phyloP scores from a whole-genome alignment of 2,797 vertebrate genomes.

The Aulostomus chinensis region DNA sequence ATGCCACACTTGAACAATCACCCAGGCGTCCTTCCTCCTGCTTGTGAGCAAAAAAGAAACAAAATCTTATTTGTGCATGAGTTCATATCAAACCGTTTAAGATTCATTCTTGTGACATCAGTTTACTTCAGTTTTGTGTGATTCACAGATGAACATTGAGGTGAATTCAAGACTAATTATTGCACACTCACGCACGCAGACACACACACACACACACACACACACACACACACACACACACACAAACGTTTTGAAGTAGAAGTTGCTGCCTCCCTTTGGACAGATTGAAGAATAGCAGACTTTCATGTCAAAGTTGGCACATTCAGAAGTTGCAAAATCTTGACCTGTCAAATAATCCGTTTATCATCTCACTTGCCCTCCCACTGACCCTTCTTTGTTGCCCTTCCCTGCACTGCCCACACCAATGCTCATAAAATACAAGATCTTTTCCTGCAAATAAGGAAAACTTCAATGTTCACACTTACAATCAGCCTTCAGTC shows the following conservation, averaged over 20 bases:
- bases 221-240: background rate
- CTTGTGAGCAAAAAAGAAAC: background rate
- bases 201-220: background rate
- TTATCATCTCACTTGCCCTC: conserved; percentile 6
- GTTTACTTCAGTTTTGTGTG: background rate
- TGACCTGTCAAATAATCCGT: conserved; percentile 5
- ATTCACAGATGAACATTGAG: background rate
- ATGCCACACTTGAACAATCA: conserved; percentile 8
- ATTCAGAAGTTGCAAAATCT: conserved; percentile 6
- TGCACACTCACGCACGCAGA: background rate
- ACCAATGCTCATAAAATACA: conserved; percentile 1
- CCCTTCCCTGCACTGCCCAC: background rate
- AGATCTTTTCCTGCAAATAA: conserved; percentile 34
- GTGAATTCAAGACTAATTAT: background rate
- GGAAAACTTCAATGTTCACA: conserved; percentile 10
- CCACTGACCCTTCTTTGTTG: conserved; percentile 13
- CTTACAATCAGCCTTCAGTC: conserved; percentile 48
- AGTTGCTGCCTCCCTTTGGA: conserved; percentile 54
- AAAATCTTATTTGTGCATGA: background rate
- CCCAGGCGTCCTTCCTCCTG: background rate
- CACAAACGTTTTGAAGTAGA: background rate
- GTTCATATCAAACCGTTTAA: background rate
- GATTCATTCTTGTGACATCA: background rate
- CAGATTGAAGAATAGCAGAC: conserved; percentile 19
- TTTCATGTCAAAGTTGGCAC: conserved; percentile 17